These are phyloP conservation scores for Cololabis saira DNA, from an alignment of 2,113 vertebrate genomes.

Conservation along the genomic window DNA sequence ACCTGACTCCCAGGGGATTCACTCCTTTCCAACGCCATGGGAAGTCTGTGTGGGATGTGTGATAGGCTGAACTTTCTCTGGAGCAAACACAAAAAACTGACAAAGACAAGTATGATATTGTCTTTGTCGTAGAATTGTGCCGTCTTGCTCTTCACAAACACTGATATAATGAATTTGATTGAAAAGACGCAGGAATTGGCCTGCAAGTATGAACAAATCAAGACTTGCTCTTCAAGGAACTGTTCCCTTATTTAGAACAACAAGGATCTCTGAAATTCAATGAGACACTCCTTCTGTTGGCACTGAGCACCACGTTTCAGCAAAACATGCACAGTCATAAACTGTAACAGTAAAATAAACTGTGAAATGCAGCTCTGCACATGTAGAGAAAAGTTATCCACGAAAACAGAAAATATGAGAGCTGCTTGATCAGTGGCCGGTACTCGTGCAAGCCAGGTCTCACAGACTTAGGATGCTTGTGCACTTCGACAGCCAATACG, in stretches of 20 bases:
- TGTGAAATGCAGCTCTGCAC: conserved; percentile 45
- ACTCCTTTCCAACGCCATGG: conserved; percentile 49
- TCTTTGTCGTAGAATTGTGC: conserved; percentile 1
- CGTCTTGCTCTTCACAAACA: neutral
- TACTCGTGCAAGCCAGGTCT: neutral
- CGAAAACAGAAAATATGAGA: neutral
- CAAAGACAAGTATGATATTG: conserved; percentile 5
- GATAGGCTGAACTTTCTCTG: conserved; percentile 18
- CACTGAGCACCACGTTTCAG: conserved; percentile 8
- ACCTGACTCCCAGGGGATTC: conserved; percentile 28
- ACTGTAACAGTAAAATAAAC: conserved; percentile 53
- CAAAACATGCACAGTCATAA: conserved; percentile 42
- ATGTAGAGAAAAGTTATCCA: conserved; percentile 2
- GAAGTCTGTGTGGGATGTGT: conserved; percentile 55
- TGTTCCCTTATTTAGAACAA: conserved; percentile 54
- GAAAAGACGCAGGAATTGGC: conserved; percentile 35
- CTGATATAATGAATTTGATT: conserved; percentile 15
- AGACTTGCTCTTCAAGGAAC: conserved; percentile 42
- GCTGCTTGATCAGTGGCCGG: too few species aligned
- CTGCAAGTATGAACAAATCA: conserved; percentile 28
- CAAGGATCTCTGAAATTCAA: conserved; percentile 36
- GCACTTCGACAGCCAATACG: too few species aligned
- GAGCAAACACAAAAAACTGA: conserved; percentile 16
- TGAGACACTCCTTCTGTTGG: conserved; percentile 20
- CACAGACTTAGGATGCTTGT: neutral